Percentiles rank a stretch among this genome's conserved stretches.
Conservation (phyloP, 2,888 invertebrate species). For the Campoplex nolae region DNA sequence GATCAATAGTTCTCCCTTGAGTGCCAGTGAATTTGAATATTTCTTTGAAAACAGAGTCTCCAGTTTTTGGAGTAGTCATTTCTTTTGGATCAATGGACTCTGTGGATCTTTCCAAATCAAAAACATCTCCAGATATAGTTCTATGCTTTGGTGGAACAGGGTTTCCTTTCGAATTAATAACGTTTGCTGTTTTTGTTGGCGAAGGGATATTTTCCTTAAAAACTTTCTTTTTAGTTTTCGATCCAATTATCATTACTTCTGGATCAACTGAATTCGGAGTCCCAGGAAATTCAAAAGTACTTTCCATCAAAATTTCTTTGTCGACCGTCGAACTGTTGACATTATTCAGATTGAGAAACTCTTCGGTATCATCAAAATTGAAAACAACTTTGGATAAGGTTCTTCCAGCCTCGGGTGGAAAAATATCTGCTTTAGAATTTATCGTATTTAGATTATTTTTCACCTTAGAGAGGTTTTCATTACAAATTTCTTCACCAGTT, state of each 20-base stretch:
- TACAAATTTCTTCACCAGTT: constrained; percentile 8
- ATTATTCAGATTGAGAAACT: neutral
- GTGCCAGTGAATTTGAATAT: constrained; percentile 13
- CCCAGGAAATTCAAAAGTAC: constrained; percentile 37
- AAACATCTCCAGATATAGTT: neutral
- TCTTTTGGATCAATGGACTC: neutral
- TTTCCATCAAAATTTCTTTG: constrained; percentile 25
- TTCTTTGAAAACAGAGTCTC: constrained; percentile 4
- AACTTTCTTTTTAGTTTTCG: neutral
- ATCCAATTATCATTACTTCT: constrained; percentile 3
- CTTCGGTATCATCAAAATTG: neutral
- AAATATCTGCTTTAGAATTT: neutral
- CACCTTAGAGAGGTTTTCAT: neutral
- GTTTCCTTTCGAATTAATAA: neutral
- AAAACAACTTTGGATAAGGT: neutral
- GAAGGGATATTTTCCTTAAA: neutral
- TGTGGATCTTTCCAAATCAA: neutral
- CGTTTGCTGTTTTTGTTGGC: neutral
- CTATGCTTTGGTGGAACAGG: neutral
- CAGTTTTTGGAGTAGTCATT: neutral
- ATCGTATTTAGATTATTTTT: neutral
- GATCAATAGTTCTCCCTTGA: neutral
- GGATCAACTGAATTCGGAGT: neutral
- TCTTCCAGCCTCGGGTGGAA: neutral
- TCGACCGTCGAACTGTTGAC: neutral